Conservation (phyloP, 1,140 invertebrate species). For the Odontomachus brunneus region DNA sequence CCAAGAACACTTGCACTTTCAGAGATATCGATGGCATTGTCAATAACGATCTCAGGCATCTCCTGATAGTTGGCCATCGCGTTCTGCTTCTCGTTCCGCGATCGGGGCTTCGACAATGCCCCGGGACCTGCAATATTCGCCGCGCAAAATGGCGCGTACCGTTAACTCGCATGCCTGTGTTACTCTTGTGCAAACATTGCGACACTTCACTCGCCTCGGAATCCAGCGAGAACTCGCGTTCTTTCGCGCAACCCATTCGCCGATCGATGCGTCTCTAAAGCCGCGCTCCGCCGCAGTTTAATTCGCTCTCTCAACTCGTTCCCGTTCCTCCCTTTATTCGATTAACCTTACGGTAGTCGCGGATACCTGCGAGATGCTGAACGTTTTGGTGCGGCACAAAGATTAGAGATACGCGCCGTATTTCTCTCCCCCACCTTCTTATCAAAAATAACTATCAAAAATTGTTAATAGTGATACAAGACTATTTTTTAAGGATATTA, state of each 20-base stretch:
- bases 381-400: no score
- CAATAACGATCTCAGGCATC: constrained; percentile 14
- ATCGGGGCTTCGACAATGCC: not conserved
- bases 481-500: no score
- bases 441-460: no score
- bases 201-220: not conserved
- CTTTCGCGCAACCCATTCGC: not conserved
- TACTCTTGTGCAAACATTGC: constrained; percentile 5
- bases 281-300: not conserved
- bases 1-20: not conserved
- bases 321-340: not conserved
- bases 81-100: not conserved
- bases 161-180: constrained; percentile 7
- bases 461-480: no score
- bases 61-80: constrained; percentile 11
- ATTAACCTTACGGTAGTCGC: no score
- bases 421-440: no score
- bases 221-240: constrained; percentile 16
- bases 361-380: no score
- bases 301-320: not conserved
- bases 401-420: no score
- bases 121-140: not conserved
- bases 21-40: constrained; percentile 10
- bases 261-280: not conserved
- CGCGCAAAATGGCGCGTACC: not conserved